A percentile compares a stretch with the other conserved stretches of the same genome.
phyloP scores from a whole-genome alignment of 2,113 vertebrate genomes.

The Poecilia latipinna region DNA sequence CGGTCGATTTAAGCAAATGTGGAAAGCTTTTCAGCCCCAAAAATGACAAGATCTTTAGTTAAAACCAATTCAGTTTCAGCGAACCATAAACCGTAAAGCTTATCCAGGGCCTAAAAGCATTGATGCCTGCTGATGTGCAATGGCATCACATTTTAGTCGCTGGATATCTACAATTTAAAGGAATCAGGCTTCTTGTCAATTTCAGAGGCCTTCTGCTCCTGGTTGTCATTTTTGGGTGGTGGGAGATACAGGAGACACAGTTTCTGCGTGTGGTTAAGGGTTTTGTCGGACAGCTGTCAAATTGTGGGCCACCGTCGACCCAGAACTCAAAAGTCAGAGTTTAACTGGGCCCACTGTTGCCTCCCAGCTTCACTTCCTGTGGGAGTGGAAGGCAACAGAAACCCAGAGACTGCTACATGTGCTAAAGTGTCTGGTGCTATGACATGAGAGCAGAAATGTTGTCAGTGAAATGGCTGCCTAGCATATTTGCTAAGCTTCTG shows the following conservation, averaged over 20 bases:
- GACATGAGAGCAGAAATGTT: slow-evolving; percentile 76
- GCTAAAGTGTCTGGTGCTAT: slow-evolving; percentile 64
- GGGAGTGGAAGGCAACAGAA: slow-evolving; percentile 72
- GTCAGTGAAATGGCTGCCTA: slow-evolving; percentile 77
- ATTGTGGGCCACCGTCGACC: slow-evolving; percentile 47
- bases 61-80: slow-evolving; percentile 23
- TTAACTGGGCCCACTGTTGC: slow-evolving; percentile 62
- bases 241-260: slow-evolving; percentile 39
- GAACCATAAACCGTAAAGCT: slow-evolving; percentile 59
- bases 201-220: slow-evolving; percentile 34
- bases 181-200: slow-evolving; percentile 33
- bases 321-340: slow-evolving; percentile 56
- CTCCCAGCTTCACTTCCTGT: slow-evolving; percentile 70
- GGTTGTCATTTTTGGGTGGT: slow-evolving; percentile 76
- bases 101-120: slow-evolving; percentile 68
- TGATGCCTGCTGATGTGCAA: slow-evolving; percentile 62
- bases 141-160: slow-evolving; percentile 67
- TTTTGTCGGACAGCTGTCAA: slow-evolving; percentile 47
- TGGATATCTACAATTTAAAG: slow-evolving; percentile 62
- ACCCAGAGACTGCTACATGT: slow-evolving; percentile 66
- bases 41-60: slow-evolving; percentile 58
- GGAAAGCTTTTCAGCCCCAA: slow-evolving; percentile 59
- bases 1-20: slow-evolving; percentile 47
- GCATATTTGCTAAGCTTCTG: slow-evolving; percentile 82
- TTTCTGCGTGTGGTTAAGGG: slow-evolving; percentile 55